phyloP scores from a whole-genome alignment of 1,140 invertebrate species.

The Leptoteleia sp. region DNA sequence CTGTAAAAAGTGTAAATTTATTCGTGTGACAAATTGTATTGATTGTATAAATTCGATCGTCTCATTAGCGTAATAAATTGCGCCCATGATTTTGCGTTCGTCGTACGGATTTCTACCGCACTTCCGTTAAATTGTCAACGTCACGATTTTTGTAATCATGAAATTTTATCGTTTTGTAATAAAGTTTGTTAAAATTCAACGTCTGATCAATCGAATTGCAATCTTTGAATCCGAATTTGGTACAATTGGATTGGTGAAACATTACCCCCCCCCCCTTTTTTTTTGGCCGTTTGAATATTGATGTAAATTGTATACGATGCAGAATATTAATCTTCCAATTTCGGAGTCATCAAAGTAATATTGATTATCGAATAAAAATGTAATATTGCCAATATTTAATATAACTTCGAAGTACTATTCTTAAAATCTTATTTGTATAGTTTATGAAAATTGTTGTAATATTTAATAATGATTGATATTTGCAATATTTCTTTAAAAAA shows the following conservation, averaged over 20 bases:
- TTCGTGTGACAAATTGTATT: conserved; percentile 54
- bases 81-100: conserved; percentile 32
- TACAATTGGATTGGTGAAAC: neutral
- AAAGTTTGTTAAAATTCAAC: conserved; percentile 62
- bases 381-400: too few species aligned
- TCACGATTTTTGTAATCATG: conserved; percentile 60
- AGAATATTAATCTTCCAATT: too few species aligned
- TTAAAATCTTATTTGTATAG: too few species aligned
- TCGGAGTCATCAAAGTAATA: too few species aligned
- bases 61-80: conserved; percentile 52
- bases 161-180: conserved; percentile 62
- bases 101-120: conserved; percentile 43
- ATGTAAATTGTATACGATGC: too few species aligned
- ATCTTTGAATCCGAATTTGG: neutral
- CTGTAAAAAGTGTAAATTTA: conserved; percentile 64
- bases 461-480: too few species aligned
- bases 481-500: too few species aligned
- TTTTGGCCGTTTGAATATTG: too few species aligned
- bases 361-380: too few species aligned
- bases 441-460: too few species aligned
- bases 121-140: conserved; percentile 32
- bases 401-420: too few species aligned
- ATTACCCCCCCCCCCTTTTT: too few species aligned
- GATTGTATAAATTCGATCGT: conserved; percentile 59
- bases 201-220: conserved; percentile 13